These are phyloP conservation scores for Venusia cambrica DNA, from an alignment of 2,888 invertebrate species.

Conservation along the genomic window DNA sequence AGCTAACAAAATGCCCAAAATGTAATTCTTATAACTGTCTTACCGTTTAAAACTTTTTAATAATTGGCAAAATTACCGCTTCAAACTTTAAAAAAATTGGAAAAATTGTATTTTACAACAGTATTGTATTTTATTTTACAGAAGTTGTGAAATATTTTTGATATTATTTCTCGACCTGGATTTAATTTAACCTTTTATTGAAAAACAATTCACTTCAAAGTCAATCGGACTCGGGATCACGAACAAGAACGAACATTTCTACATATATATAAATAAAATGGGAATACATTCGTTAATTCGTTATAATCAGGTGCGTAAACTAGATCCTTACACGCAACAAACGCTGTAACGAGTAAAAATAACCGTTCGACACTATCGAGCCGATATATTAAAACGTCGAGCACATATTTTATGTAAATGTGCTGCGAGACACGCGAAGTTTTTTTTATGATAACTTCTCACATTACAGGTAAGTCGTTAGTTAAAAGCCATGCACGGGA, in stretches of 20 bases:
- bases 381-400: slow-evolving; percentile 26
- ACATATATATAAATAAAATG: too few species aligned
- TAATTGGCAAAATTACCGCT: too few species aligned
- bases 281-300: slow-evolving; percentile 16
- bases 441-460: slow-evolving; percentile 45
- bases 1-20: too few species aligned
- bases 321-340: slow-evolving; percentile 17
- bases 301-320: slow-evolving; percentile 22
- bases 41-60: background rate
- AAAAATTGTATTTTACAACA: too few species aligned
- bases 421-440: slow-evolving; percentile 24
- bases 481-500: slow-evolving; percentile 48
- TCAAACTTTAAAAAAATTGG: too few species aligned
- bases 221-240: too few species aligned
- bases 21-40: background rate
- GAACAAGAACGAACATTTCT: too few species aligned
- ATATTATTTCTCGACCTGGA: too few species aligned
- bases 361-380: slow-evolving; percentile 23
- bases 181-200: too few species aligned
- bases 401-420: slow-evolving; percentile 31
- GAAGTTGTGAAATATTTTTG: too few species aligned
- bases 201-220: too few species aligned
- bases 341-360: slow-evolving; percentile 24
- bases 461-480: slow-evolving; percentile 62
- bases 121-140: too few species aligned